A percentile compares a stretch with the other conserved stretches of the same genome.
Conservation (phyloP, 2,888 invertebrate species). For the Eupithecia abbreviata region DNA sequence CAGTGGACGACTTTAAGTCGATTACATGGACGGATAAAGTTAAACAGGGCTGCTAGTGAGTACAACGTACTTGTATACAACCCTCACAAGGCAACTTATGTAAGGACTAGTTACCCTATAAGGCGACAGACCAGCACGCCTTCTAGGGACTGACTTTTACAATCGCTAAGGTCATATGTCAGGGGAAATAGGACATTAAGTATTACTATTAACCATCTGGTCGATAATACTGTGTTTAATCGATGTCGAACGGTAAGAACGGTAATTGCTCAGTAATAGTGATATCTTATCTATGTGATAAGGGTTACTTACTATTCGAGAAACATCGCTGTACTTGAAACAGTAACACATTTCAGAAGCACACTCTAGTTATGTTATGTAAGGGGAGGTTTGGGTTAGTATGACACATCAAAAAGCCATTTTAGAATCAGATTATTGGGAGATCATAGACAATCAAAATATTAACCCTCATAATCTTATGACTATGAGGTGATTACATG, state of each 20-base stretch:
- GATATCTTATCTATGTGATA: slow-evolving; percentile 55
- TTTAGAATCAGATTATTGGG: slow-evolving; percentile 48
- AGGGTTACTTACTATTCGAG: slow-evolving; percentile 44
- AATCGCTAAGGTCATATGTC: slow-evolving; percentile 77
- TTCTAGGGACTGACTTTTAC: slow-evolving; percentile 77
- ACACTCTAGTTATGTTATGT: slow-evolving; percentile 53
- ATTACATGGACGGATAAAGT: slow-evolving; percentile 12
- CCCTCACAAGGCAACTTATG: slow-evolving; percentile 75
- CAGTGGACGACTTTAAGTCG: background rate
- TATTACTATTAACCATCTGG: slow-evolving; percentile 69
- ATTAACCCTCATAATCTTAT: background rate
- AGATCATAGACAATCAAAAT: slow-evolving; percentile 9
- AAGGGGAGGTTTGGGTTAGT: slow-evolving; percentile 49
- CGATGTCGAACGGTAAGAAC: slow-evolving; percentile 42
- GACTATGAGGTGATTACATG: background rate
- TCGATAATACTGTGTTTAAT: slow-evolving; percentile 44
- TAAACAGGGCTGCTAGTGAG: slow-evolving; percentile 44
- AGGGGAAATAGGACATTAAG: slow-evolving; percentile 77
- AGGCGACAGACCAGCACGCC: slow-evolving; percentile 72
- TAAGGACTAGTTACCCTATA: slow-evolving; percentile 76
- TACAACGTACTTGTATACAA: slow-evolving; percentile 45
- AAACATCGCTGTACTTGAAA: slow-evolving; percentile 47
- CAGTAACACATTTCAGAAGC: slow-evolving; percentile 47
- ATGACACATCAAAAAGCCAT: slow-evolving; percentile 48
- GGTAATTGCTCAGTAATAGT: slow-evolving; percentile 26